Evolutionary conservation across 1,140 invertebrate genomes (phyloP).

Genomic region (Cotesia vestalis): DNA sequence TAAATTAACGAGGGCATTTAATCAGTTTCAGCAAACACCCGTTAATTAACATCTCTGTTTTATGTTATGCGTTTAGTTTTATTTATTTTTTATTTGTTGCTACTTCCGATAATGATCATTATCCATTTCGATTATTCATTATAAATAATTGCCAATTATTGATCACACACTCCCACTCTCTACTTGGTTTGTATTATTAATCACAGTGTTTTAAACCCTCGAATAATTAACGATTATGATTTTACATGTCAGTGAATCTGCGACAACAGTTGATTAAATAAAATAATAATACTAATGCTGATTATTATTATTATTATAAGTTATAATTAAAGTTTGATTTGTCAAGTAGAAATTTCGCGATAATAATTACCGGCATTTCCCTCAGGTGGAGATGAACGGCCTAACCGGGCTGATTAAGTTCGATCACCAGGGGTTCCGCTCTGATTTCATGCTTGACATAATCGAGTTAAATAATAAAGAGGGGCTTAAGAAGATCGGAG

Average conservation of each 20-base stretch:
- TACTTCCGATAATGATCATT: not conserved
- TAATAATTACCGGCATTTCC: slow-evolving; percentile 22
- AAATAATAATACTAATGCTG: too few species aligned
- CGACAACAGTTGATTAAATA: too few species aligned
- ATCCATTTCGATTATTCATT: not conserved
- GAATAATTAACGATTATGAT: too few species aligned
- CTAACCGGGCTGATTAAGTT: slow-evolving; percentile 94
- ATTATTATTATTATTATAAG: too few species aligned
- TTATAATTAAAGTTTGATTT: not conserved
- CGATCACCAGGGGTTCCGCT: slow-evolving; percentile 91
- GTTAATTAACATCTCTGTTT: too few species aligned
- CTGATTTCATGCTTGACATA: slow-evolving; percentile 90
- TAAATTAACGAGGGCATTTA: too few species aligned
- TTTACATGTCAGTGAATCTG: too few species aligned
- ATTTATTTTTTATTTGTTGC: slow-evolving; percentile 6
- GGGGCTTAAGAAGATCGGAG: slow-evolving; percentile 84
- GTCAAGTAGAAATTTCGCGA: not conserved
- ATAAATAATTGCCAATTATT: slow-evolving; percentile 3
- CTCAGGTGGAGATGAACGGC: slow-evolving; percentile 88
- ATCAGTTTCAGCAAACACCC: too few species aligned
- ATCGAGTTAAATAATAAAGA: slow-evolving; percentile 83
- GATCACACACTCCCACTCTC: too few species aligned
- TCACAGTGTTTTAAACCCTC: too few species aligned
- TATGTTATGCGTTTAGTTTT: too few species aligned
- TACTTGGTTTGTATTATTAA: too few species aligned